phyloP scores from a whole-genome alignment of 2,888 invertebrate species.

The Volucella zonaria region DNA sequence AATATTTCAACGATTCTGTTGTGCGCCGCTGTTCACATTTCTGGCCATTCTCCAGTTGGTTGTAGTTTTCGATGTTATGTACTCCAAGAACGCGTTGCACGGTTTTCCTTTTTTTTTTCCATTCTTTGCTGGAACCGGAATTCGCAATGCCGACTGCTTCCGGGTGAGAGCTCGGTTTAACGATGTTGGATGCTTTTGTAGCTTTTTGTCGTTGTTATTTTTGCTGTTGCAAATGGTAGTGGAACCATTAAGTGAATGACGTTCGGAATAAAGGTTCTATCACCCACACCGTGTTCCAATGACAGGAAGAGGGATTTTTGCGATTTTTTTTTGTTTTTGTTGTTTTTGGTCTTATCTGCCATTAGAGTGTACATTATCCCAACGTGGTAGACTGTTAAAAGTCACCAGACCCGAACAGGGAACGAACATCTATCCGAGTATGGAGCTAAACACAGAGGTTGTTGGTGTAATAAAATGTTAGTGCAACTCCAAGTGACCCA shows the following conservation, averaged over 20 bases:
- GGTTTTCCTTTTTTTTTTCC: conserved; percentile 31
- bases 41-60: conserved; percentile 68
- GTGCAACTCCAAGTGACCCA: conserved; percentile 61
- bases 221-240: conserved; percentile 32
- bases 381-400: conserved; percentile 36
- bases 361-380: conserved; percentile 54
- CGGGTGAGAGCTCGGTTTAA: conserved; percentile 67
- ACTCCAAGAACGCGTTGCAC: conserved; percentile 21
- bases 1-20: conserved; percentile 34
- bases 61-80: conserved; percentile 61
- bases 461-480: conserved; percentile 40
- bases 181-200: conserved; percentile 53
- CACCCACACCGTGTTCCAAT: conserved; percentile 30
- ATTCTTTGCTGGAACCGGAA: conserved; percentile 35
- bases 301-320: conserved; percentile 31
- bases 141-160: conserved; percentile 65
- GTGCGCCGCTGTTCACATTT: conserved; percentile 52
- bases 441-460: conserved; percentile 11
- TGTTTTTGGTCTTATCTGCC: conserved; percentile 23
- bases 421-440: conserved; percentile 18
- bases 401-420: conserved; percentile 52
- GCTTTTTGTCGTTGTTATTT: conserved; percentile 1
- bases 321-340: background rate
- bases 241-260: conserved; percentile 66
- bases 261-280: conserved; percentile 45